Evolutionary conservation across 1,140 invertebrate species (phyloP).

Genomic region (Hyposmocoma kahamanoa): DNA sequence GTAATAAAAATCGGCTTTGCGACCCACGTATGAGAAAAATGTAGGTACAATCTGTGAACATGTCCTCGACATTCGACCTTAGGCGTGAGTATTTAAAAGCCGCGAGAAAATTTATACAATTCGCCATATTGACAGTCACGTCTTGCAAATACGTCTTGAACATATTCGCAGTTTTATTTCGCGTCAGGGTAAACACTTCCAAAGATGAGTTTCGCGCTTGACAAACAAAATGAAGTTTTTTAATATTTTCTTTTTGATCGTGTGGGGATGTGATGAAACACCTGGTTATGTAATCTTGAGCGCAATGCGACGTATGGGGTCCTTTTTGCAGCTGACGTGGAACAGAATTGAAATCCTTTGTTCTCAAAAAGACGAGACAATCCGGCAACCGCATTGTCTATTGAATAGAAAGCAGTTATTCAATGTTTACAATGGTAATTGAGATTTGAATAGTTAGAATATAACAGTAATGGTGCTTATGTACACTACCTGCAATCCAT

Average conservation of each 20-base stretch:
- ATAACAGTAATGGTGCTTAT: too few relatives aligned
- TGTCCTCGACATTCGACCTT: not conserved
- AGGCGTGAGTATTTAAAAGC: conserved; percentile 15
- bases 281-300: too few relatives aligned
- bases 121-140: conserved; percentile 24
- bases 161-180: conserved; percentile 41
- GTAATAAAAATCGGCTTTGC: conserved; percentile 52
- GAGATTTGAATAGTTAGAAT: too few relatives aligned
- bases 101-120: conserved; percentile 24
- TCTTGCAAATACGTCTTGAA: conserved; percentile 32
- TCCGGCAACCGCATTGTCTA: too few relatives aligned
- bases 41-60: conserved; percentile 21
- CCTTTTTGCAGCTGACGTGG: too few relatives aligned
- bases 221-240: conserved; percentile 36
- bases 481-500: too few relatives aligned
- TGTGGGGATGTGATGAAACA: too few relatives aligned
- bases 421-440: too few relatives aligned
- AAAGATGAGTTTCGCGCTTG: conserved; percentile 35
- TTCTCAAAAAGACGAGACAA: too few relatives aligned
- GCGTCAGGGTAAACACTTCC: conserved; percentile 30
- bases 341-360: too few relatives aligned
- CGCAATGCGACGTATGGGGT: too few relatives aligned
- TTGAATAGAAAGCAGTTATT: too few relatives aligned
- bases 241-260: conserved; percentile 26
- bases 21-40: conserved; percentile 30